Conservation (phyloP, 1,140 invertebrate species). For the Dendroctonus valens region DNA sequence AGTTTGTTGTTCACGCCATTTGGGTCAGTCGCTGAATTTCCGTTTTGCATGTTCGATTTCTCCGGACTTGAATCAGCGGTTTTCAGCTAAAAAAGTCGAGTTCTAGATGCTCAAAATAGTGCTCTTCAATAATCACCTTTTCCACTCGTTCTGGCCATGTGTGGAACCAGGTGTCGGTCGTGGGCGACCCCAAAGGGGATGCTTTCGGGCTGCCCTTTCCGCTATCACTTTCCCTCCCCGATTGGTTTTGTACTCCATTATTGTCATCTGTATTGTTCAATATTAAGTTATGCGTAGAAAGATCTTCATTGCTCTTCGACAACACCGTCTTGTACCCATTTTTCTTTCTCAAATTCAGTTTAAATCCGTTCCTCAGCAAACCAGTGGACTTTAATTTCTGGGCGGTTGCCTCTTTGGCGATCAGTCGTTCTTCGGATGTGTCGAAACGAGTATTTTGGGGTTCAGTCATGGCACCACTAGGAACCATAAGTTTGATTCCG, state of each 20-base stretch:
- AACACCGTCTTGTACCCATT: constrained; percentile 26
- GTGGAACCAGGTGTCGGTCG: constrained; percentile 47
- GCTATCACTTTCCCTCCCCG: not conserved
- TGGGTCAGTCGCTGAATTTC: constrained; percentile 26
- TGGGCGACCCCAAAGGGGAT: constrained; percentile 16
- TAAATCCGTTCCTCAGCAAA: constrained; percentile 23
- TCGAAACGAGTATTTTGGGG: constrained; percentile 12
- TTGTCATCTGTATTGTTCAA: not conserved
- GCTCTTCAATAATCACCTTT: constrained; percentile 31
- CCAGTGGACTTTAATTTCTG: constrained; percentile 10
- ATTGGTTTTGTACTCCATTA: constrained; percentile 4
- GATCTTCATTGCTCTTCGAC: constrained; percentile 31
- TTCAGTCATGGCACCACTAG: constrained; percentile 29
- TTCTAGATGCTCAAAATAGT: not conserved
- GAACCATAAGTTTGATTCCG: constrained; percentile 6
- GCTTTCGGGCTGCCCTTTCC: not conserved
- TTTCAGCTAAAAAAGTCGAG: constrained; percentile 29
- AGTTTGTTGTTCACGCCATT: constrained; percentile 39
- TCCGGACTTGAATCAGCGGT: constrained; percentile 35
- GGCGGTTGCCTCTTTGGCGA: constrained; percentile 12
- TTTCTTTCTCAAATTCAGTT: constrained; percentile 18
- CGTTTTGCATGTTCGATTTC: constrained; percentile 33
- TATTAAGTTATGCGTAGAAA: constrained; percentile 11
- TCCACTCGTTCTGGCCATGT: constrained; percentile 51
- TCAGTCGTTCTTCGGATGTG: constrained; percentile 9